phyloP scores from a whole-genome alignment of 2,888 invertebrate genomes.

The Clusia tigrina region DNA sequence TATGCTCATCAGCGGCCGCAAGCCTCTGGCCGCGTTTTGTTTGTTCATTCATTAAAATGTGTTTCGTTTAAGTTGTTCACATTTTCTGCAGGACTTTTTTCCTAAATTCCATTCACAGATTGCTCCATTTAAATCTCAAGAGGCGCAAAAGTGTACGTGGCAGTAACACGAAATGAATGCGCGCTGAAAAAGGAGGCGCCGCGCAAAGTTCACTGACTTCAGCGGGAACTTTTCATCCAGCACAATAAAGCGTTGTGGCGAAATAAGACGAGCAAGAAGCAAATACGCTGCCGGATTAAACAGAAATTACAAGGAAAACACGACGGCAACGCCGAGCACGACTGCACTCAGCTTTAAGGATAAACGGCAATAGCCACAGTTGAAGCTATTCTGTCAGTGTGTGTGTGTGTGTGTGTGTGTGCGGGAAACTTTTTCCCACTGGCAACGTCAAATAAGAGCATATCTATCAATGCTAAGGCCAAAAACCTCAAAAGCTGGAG shows the following conservation, averaged over 20 bases:
- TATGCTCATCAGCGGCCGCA: neutral
- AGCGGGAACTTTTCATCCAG: neutral
- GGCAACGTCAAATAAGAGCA: too few relatives aligned
- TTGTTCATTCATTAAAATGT: constrained; percentile 3
- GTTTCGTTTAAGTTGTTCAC: neutral
- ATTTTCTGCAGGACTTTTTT: constrained; percentile 15
- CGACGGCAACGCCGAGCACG: neutral
- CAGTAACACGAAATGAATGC: neutral
- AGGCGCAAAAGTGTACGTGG: neutral
- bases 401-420: neutral
- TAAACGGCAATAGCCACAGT: neutral
- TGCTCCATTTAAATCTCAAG: constrained; percentile 29
- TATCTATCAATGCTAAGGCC: constrained; percentile 14
- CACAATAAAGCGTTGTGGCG: neutral
- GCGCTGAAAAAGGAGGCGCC: neutral
- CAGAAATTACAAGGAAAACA: neutral
- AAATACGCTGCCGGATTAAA: too few relatives aligned
- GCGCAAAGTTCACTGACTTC: constrained; percentile 15
- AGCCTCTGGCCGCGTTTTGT: neutral
- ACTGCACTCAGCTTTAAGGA: constrained; percentile 1
- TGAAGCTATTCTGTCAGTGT: neutral
- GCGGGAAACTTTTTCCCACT: neutral
- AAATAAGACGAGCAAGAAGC: too few relatives aligned
- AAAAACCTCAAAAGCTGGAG: constrained; percentile 6
- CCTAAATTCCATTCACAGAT: neutral